These are phyloP conservation scores for Nephila pilipes DNA, from an alignment of 1,140 invertebrate species.

Conservation along the genomic window DNA sequence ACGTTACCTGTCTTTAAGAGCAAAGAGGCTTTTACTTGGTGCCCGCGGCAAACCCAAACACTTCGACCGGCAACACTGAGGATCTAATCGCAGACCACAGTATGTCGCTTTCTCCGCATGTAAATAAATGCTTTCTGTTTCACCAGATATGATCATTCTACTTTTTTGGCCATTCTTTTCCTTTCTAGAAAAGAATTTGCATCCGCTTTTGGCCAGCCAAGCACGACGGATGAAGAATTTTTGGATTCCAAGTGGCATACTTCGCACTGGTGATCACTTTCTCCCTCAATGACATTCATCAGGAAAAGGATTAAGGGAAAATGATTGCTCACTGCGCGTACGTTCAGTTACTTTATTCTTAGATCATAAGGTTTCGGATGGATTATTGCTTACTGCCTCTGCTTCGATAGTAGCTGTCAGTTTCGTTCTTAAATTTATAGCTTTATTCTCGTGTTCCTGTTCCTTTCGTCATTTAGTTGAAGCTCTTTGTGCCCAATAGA, in stretches of 20 bases:
- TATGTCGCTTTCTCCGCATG: not conserved
- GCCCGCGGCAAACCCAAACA: slow-evolving; percentile 53
- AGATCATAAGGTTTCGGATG: too few species aligned
- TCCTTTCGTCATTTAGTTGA: too few species aligned
- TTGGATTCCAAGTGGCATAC: not conserved
- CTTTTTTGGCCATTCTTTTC: slow-evolving; percentile 1
- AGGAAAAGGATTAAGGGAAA: not conserved
- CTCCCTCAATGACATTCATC: slow-evolving; percentile 2
- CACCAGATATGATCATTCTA: not conserved
- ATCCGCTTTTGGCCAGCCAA: not conserved
- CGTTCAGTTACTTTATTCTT: too few species aligned
- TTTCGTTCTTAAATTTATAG: not conserved
- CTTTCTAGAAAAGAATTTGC: not conserved
- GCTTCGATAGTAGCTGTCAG: too few species aligned
- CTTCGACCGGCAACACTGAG: slow-evolving; percentile 33
- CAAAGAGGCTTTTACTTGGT: slow-evolving; percentile 47
- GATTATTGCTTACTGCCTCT: too few species aligned
- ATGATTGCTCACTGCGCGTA: too few species aligned
- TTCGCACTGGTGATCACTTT: not conserved
- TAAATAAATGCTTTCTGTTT: not conserved
- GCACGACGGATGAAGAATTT: not conserved
- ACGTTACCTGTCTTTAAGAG: not conserved
- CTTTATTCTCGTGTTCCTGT: too few species aligned
- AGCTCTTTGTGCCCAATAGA: too few species aligned
- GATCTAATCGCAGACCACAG: not conserved